These are phyloP conservation scores for Catharus ustulatus DNA, from an alignment of 2,797 vertebrate species.

Conservation along the genomic window DNA sequence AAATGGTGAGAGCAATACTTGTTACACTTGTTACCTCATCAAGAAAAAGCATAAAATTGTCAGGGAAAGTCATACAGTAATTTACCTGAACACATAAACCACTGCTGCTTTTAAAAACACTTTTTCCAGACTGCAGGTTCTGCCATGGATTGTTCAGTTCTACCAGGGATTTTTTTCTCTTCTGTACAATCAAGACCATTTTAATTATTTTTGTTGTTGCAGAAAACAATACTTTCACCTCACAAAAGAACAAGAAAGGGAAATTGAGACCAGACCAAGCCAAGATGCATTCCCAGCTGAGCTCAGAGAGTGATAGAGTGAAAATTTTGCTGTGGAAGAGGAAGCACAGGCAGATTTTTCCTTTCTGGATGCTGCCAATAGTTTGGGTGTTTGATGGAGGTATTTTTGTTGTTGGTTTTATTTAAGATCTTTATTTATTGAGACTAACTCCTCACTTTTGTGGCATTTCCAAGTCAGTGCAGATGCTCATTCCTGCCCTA, in stretches of 20 bases:
- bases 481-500: no score
- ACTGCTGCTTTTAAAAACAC: background rate
- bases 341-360: background rate
- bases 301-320: background rate
- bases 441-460: background rate
- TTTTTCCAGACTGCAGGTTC: background rate
- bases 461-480: background rate
- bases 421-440: background rate
- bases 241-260: background rate
- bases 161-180: background rate
- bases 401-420: background rate
- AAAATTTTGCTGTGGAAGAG: background rate
- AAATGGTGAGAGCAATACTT: background rate
- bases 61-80: background rate
- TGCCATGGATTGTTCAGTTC: background rate
- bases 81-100: background rate
- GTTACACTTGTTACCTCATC: background rate
- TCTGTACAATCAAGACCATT: background rate
- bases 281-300: background rate
- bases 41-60: background rate
- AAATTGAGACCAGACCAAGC: background rate
- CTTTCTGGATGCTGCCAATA: background rate
- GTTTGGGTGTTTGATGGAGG: accelerated
- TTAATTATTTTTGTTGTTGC: background rate
- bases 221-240: background rate